Conservation (phyloP, 2,888 invertebrate genomes). For the Cheilosia grossa region DNA sequence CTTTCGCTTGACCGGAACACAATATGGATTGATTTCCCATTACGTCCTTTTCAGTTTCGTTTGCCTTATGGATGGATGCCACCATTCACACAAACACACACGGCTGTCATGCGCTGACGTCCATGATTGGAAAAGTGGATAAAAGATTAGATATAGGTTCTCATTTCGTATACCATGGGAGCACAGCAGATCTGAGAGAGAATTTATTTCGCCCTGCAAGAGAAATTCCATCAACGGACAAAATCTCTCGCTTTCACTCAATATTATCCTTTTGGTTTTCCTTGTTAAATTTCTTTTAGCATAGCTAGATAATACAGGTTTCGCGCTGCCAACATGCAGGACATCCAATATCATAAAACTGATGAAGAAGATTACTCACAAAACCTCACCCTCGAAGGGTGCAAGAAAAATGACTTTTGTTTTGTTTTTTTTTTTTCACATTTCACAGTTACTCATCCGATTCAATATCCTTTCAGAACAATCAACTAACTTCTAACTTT, state of each 20-base stretch:
- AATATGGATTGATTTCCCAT: conserved; percentile 70
- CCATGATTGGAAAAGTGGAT: conserved; percentile 45
- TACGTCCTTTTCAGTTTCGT: conserved; percentile 43
- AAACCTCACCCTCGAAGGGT: conserved; percentile 29
- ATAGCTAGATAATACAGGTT: conserved; percentile 33
- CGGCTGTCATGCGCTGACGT: conserved; percentile 5
- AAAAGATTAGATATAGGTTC: conserved; percentile 44
- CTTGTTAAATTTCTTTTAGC: conserved; percentile 26
- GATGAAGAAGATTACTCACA: conserved; percentile 17
- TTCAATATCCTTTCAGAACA: conserved; percentile 50
- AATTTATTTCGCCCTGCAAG: conserved; percentile 23
- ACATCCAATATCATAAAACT: conserved; percentile 25
- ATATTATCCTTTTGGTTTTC: conserved; percentile 58
- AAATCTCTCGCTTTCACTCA: conserved; percentile 58
- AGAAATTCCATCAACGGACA: conserved; percentile 69
- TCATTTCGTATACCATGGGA: conserved; percentile 3
- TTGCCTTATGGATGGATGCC: conserved; percentile 1
- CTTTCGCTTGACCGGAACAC: conserved; percentile 54
- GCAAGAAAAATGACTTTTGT: conserved; percentile 15
- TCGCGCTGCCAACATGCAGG: conserved; percentile 18
- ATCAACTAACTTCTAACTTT: conserved; percentile 42
- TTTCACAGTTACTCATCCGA: conserved; percentile 30
- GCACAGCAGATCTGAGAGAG: not conserved
- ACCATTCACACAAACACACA: not conserved
- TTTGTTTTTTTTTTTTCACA: not conserved